phyloP scores from a whole-genome alignment of 1,140 invertebrate species.

The Hypsibius dujardini region DNA sequence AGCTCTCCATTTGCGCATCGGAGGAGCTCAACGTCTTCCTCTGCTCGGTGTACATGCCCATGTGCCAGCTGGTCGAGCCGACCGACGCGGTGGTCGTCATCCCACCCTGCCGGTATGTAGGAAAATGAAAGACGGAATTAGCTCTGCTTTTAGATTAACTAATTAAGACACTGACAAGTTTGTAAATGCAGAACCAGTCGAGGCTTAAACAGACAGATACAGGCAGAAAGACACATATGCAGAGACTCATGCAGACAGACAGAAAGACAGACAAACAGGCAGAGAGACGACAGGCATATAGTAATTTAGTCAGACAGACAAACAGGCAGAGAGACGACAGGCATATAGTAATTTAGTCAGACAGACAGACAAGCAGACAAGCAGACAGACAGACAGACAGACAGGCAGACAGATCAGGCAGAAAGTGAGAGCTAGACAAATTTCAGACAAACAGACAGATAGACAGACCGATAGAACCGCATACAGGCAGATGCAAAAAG shows the following conservation, averaged over 20 bases:
- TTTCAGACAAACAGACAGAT: neutral
- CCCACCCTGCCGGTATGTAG: slow-evolving; percentile 18
- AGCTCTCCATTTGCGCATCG: slow-evolving; percentile 22
- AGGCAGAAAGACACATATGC: neutral
- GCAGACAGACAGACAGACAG: neutral
- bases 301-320: neutral
- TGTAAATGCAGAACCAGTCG: neutral
- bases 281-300: neutral
- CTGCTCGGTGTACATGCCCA: slow-evolving; percentile 32
- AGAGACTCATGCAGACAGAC: neutral
- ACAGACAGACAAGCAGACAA: slow-evolving; percentile 5
- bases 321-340: too few species aligned
- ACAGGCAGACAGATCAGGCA: neutral
- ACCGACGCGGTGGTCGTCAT: slow-evolving; percentile 21
- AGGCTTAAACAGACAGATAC: neutral
- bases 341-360: neutral
- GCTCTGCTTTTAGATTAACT: neutral
- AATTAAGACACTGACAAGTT: neutral
- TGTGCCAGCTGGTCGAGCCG: slow-evolving; percentile 31
- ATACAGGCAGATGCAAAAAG: neutral
- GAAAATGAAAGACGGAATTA: neutral
- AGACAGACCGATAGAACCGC: neutral
- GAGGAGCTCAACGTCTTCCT: slow-evolving; percentile 26
- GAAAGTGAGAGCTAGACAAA: neutral
- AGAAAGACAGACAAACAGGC: neutral